These are phyloP conservation scores for Drosophila sordidula DNA, from an alignment of 2,888 invertebrate species.

Conservation along the genomic window DNA sequence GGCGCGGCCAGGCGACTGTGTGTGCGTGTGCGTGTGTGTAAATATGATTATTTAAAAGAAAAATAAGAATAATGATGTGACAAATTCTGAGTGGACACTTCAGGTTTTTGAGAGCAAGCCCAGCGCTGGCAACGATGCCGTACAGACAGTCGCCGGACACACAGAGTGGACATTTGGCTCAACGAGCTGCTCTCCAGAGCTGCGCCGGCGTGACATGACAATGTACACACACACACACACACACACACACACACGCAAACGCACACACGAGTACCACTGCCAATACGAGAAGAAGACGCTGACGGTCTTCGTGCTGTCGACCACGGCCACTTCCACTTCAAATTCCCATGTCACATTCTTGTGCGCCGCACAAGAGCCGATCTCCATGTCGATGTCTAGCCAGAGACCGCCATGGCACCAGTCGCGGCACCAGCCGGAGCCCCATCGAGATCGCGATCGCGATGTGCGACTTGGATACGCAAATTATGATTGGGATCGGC, in stretches of 20 bases:
- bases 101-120: slow-evolving; percentile 54
- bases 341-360: slow-evolving; percentile 73
- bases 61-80: slow-evolving; percentile 83
- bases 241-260: slow-evolving; percentile 9
- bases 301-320: slow-evolving; percentile 55
- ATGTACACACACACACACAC: slow-evolving; percentile 21
- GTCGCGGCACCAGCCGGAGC: slow-evolving; percentile 1
- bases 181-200: slow-evolving; percentile 34
- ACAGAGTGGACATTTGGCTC: slow-evolving; percentile 53
- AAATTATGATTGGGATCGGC: slow-evolving; percentile 56
- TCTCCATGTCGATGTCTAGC: slow-evolving; percentile 61
- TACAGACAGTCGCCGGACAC: slow-evolving; percentile 32
- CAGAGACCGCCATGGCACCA: slow-evolving; percentile 52
- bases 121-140: slow-evolving; percentile 30
- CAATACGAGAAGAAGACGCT: slow-evolving; percentile 53
- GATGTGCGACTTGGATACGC: slow-evolving; percentile 38
- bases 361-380: slow-evolving; percentile 62
- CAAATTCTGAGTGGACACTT: slow-evolving; percentile 80
- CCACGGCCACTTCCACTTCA: slow-evolving; percentile 66
- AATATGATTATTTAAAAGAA: slow-evolving; percentile 76
- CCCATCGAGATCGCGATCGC: slow-evolving; percentile 24
- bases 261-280: slow-evolving; percentile 27
- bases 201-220: slow-evolving; percentile 50
- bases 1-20: slow-evolving; percentile 29
- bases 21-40: slow-evolving; percentile 37